phyloP scores from a whole-genome alignment of 2,888 invertebrate genomes.

The Apeira syringaria region DNA sequence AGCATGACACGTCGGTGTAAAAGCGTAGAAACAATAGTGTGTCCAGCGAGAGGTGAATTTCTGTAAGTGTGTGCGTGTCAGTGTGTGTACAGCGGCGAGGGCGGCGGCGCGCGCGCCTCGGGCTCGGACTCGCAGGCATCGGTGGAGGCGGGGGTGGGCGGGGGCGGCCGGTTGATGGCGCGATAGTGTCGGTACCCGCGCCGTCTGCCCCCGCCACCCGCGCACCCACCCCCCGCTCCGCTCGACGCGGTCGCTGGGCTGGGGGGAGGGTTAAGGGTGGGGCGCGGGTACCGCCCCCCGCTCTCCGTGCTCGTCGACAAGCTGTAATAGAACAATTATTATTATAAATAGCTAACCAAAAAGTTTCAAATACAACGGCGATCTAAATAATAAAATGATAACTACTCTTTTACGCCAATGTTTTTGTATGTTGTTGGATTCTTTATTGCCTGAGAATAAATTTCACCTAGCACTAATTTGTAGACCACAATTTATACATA shows the following conservation, averaged over 20 bases:
- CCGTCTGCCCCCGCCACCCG: constrained; percentile 87
- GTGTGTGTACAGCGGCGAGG: constrained; percentile 80
- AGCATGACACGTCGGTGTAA: too few relatives aligned
- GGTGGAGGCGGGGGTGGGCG: constrained; percentile 97
- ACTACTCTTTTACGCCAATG: too few relatives aligned
- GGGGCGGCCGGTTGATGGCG: constrained; percentile 94
- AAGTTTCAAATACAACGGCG: too few relatives aligned
- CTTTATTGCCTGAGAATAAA: too few relatives aligned
- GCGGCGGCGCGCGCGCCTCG: constrained; percentile 92
- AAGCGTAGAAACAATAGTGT: too few relatives aligned
- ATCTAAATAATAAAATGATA: too few relatives aligned
- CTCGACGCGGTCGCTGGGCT: constrained; percentile 89
- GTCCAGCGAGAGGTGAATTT: too few relatives aligned
- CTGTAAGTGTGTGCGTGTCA: background rate
- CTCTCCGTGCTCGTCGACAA: constrained; percentile 84
- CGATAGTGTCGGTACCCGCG: constrained; percentile 90
- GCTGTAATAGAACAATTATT: constrained; percentile 27
- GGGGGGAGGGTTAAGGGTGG: constrained; percentile 95
- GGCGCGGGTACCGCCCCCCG: constrained; percentile 90
- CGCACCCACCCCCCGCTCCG: constrained; percentile 86
- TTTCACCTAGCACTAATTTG: too few relatives aligned
- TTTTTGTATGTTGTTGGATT: too few relatives aligned
- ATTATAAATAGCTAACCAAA: too few relatives aligned
- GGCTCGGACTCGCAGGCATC: constrained; percentile 95
- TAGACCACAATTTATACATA: too few relatives aligned